Base-by-base conservation (phyloP, 2,113 vertebrate genomes). In the Salvelinus fontinalis region DNA sequence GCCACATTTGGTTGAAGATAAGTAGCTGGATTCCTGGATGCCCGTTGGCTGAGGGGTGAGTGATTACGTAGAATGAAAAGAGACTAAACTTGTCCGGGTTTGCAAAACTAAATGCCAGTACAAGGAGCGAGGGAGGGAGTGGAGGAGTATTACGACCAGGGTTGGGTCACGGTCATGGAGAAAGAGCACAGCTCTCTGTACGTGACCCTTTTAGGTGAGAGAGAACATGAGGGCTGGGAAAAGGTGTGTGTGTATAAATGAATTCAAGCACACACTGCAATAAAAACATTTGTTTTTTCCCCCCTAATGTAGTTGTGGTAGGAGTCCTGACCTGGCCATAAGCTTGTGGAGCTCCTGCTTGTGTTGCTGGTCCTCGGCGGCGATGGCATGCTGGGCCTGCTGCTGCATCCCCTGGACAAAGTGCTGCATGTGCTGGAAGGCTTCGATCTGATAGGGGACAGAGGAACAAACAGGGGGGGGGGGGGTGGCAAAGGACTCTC, bases 371-470 rank as follows among this genome's bases (percentile, higher is more conserved):
- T 99, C 97, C 84, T 99, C 97, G 0, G 95, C 94, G 0, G 97
- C 96, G 0, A 97, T 95, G 71, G 97, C 97, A 0, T 97, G 96
- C 88, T 99, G 97, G 0, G 97, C 97, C 78, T 99, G 97, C 82
- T 98, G 96, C 85, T 99, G 97, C 93, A 99, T 93, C 0, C 93
- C 97, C 92, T 97, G 96, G 5, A 98, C 98, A 11, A 99, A 99
- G 89, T 97, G 97, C 87, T 99, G 97, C 97, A 99, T 99, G 90
- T 99, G 96, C 90, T 99, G 97, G 92, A 99, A 99, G 0, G 97
- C 97, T 0, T 99, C 98, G 0, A 99, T 98, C 97, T 99, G 92
- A 0, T 31, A 3, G 11, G 20, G 54, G 51, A 62, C 39, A 66
- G 6, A 60, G 51, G 65, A 5, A 51, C 0, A 75, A 76, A 12